These are phyloP conservation scores for Protaetia brevitarsis DNA, from an alignment of 1,140 invertebrate species.

Conservation along the genomic window DNA sequence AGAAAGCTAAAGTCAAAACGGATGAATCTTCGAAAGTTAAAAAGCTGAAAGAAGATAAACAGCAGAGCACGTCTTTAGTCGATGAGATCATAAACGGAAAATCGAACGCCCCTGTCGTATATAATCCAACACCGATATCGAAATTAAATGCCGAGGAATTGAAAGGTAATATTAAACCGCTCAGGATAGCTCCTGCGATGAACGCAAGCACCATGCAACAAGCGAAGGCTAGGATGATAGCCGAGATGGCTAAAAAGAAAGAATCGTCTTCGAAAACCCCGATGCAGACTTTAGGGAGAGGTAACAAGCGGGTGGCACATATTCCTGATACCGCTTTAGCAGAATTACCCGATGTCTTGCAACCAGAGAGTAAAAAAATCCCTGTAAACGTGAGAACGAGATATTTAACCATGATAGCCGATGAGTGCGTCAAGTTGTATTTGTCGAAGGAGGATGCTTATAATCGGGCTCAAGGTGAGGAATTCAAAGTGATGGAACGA, in stretches of 20 bases:
- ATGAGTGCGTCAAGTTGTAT: slow-evolving; percentile 80
- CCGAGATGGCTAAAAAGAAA: slow-evolving; percentile 45
- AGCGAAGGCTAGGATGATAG: slow-evolving; percentile 57
- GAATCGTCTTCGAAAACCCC: slow-evolving; percentile 55
- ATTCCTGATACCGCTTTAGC: slow-evolving; percentile 50
- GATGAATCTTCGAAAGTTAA: neutral
- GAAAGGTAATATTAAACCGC: neutral
- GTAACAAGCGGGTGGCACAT: slow-evolving; percentile 66
- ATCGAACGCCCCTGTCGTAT: slow-evolving; percentile 33
- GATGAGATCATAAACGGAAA: slow-evolving; percentile 42
- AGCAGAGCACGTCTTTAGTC: slow-evolving; percentile 29
- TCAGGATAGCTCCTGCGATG: slow-evolving; percentile 59
- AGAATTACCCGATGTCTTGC: slow-evolving; percentile 58
- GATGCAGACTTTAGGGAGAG: slow-evolving; percentile 57
- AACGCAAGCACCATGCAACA: slow-evolving; percentile 58
- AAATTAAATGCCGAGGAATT: neutral
- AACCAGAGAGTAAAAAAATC: slow-evolving; percentile 75
- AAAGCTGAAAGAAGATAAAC: too few relatives aligned
- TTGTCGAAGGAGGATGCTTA: slow-evolving; percentile 67
- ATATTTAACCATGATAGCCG: slow-evolving; percentile 83
- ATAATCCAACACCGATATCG: neutral
- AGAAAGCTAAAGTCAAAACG: neutral
- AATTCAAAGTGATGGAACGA: slow-evolving; percentile 72
- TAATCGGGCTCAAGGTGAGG: slow-evolving; percentile 70
- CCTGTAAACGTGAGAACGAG: slow-evolving; percentile 77